Conservation (phyloP, 1,140 invertebrate species). For the Zeugodacus cucurbitae region DNA sequence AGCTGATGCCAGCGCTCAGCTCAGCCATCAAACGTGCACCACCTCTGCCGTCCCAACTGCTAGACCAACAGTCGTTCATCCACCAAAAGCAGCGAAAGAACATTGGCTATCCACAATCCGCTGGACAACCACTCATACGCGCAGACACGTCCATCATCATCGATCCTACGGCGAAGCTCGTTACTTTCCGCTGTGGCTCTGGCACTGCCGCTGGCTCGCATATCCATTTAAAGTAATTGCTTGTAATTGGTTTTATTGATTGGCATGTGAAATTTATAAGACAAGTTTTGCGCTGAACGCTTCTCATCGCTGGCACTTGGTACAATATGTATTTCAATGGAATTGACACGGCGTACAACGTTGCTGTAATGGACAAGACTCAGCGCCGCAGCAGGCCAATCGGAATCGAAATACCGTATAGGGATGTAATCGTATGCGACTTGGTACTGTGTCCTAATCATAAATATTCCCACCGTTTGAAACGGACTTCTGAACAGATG, state of each 20-base stretch:
- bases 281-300: conserved; percentile 33
- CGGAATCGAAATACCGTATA: not conserved
- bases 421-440: too few relatives aligned
- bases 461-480: too few relatives aligned
- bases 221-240: conserved; percentile 39
- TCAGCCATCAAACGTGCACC: not conserved
- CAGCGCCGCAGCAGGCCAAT: not conserved
- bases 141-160: not conserved
- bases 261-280: conserved; percentile 42
- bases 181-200: not conserved
- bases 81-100: not conserved
- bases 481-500: too few relatives aligned
- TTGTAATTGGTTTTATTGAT: conserved; percentile 42
- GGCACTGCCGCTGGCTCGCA: not conserved
- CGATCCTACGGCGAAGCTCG: not conserved
- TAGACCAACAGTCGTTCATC: not conserved
- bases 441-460: too few relatives aligned
- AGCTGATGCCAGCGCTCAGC: not conserved
- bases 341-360: not conserved
- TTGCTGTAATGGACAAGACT: not conserved
- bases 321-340: not conserved
- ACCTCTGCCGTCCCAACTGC: not conserved
- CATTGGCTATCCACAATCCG: not conserved
- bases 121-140: conserved; percentile 21
- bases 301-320: conserved; percentile 13